These are phyloP conservation scores for Pterocles orientalis DNA, from an alignment of 2,113 vertebrate species.

Conservation along the genomic window DNA sequence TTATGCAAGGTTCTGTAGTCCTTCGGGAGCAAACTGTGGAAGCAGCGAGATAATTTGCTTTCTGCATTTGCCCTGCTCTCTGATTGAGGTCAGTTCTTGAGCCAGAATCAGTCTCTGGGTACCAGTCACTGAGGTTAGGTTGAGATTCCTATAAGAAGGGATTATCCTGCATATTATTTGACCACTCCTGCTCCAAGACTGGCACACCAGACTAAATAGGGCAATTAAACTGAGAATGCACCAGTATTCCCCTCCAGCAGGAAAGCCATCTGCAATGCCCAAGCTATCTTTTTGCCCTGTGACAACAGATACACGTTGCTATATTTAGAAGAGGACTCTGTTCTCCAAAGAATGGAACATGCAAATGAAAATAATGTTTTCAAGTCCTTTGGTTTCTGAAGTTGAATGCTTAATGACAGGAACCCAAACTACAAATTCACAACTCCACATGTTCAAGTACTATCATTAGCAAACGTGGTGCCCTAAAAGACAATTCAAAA, in stretches of 20 bases:
- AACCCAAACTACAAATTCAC: background rate
- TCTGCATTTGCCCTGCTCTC: conserved; percentile 21
- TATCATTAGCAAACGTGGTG: rapidly evolving
- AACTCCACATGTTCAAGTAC: background rate
- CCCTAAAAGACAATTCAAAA: background rate
- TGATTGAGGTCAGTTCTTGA: conserved; percentile 68
- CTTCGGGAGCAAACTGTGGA: conserved; percentile 63
- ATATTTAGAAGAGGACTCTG: background rate
- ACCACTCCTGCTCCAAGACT: background rate
- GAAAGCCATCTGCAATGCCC: background rate
- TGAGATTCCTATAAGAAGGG: conserved; percentile 23
- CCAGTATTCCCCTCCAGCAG: background rate
- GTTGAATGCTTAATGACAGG: background rate
- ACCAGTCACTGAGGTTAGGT: conserved; percentile 29
- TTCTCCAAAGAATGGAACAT: background rate
- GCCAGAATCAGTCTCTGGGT: conserved; percentile 53
- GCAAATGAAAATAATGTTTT: background rate
- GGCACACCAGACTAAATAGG: background rate
- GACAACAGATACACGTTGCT: background rate
- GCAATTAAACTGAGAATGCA: background rate
- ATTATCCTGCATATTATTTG: conserved; percentile 25
- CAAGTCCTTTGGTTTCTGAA: background rate
- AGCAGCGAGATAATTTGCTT: conserved; percentile 62
- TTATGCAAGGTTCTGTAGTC: conserved; percentile 63
- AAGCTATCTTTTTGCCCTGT: background rate